These are phyloP conservation scores for Camarhynchus parvulus DNA, from an alignment of 2,113 vertebrate species.

Conservation along the genomic window DNA sequence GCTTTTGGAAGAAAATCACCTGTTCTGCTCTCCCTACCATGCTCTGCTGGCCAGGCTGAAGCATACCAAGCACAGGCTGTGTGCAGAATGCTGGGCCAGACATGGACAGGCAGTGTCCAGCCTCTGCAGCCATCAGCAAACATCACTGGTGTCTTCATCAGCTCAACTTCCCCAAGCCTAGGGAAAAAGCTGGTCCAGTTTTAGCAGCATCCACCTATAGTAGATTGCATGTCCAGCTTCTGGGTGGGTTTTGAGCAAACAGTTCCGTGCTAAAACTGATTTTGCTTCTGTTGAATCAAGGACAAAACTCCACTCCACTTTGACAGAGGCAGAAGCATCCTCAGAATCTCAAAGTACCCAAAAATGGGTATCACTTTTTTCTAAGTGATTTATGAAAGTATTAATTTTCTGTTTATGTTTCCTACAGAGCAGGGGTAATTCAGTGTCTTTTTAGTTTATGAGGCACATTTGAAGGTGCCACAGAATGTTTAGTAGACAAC, in stretches of 20 bases:
- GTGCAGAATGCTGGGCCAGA: rapidly evolving
- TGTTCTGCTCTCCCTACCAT: neutral
- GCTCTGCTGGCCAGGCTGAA: neutral
- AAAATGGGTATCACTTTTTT: neutral
- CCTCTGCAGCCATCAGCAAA: neutral
- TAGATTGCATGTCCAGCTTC: neutral
- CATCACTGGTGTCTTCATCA: neutral
- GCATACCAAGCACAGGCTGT: neutral
- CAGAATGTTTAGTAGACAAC: conserved; percentile 10
- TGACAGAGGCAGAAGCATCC: neutral
- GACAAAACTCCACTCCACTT: neutral
- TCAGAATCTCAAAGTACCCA: neutral
- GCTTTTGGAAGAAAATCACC: neutral
- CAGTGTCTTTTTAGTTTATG: rapidly evolving
- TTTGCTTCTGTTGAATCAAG: neutral
- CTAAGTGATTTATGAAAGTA: neutral
- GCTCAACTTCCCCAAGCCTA: neutral
- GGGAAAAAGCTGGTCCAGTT: neutral
- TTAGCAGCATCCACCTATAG: neutral
- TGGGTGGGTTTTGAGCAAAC: neutral
- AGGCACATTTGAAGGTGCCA: neutral
- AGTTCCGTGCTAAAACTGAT: neutral
- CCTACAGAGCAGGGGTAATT: neutral
- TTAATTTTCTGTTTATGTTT: neutral
- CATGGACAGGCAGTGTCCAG: neutral